phyloP scores from a whole-genome alignment of 1,140 invertebrate genomes.

The Xylocopa sonorina region DNA sequence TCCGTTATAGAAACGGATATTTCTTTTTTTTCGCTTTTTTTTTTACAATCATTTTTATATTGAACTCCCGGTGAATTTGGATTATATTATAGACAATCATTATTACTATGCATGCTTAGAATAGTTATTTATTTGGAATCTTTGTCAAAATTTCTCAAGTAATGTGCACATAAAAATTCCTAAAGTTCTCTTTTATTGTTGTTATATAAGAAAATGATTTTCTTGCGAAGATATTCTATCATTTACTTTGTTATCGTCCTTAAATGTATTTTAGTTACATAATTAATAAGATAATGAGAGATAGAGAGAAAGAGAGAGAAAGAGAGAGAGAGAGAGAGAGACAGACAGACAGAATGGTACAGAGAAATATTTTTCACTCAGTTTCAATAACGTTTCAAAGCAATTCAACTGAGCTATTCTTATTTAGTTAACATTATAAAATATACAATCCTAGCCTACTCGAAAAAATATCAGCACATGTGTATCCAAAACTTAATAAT shows the following conservation, averaged over 20 bases:
- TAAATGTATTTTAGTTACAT: slow-evolving; percentile 53
- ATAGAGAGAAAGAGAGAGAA: background rate
- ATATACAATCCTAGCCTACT: slow-evolving; percentile 28
- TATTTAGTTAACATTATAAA: slow-evolving; percentile 38
- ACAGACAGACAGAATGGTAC: background rate
- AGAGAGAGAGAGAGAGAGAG: background rate
- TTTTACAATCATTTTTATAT: slow-evolving; percentile 53
- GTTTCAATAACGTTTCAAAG: background rate
- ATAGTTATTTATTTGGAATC: slow-evolving; percentile 33
- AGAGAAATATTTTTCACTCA: slow-evolving; percentile 14
- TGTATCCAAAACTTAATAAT: slow-evolving; percentile 21
- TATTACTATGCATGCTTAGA: slow-evolving; percentile 33
- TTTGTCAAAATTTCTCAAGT: slow-evolving; percentile 28
- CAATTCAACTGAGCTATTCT: slow-evolving; percentile 11
- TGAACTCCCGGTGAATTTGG: slow-evolving; percentile 43
- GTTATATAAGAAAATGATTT: slow-evolving; percentile 47
- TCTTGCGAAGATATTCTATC: slow-evolving; percentile 31
- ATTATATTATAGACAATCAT: slow-evolving; percentile 57
- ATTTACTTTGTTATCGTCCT: slow-evolving; percentile 24
- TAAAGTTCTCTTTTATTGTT: slow-evolving; percentile 33
- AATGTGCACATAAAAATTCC: slow-evolving; percentile 57
- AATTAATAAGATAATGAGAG: slow-evolving; percentile 13
- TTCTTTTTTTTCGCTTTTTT: slow-evolving; percentile 48
- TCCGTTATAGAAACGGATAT: slow-evolving; percentile 9
- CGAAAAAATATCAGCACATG: slow-evolving; percentile 9